Conservation (phyloP, 2,888 invertebrate species). For the Zygogramma bicolorata region DNA sequence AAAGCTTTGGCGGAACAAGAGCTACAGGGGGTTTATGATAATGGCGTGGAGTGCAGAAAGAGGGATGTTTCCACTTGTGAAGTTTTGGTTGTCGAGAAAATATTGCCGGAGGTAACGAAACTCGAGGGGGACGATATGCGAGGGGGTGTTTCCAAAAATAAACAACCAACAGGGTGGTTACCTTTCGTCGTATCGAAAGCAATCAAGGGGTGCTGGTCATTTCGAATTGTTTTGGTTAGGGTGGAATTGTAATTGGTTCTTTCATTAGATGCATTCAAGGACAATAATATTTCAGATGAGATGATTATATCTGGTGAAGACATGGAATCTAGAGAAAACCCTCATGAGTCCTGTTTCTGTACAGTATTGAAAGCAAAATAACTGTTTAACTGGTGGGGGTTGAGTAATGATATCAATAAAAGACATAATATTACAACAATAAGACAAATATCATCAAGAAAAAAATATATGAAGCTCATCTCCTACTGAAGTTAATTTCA, state of each 20-base stretch:
- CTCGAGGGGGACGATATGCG: neutral
- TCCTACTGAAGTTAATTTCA: too few species aligned
- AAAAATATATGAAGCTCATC: too few species aligned
- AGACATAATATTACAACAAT: too few species aligned
- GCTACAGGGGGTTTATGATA: constrained; percentile 17
- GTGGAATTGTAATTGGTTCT: neutral
- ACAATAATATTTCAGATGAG: too few species aligned
- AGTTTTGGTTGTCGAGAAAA: neutral
- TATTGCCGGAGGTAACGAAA: neutral
- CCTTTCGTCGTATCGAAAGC: neutral
- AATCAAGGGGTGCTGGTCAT: neutral
- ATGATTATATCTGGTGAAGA: too few species aligned
- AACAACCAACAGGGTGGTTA: neutral
- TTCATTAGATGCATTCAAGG: too few species aligned
- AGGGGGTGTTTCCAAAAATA: neutral
- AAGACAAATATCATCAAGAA: too few species aligned
- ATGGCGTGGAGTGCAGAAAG: neutral
- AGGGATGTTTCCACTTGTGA: constrained; percentile 3
- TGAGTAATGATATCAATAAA: too few species aligned
- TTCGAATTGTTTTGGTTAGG: neutral
- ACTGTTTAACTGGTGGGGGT: too few species aligned
- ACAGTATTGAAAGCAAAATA: too few species aligned
- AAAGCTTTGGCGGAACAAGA: constrained; percentile 5
- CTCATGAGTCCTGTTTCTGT: too few species aligned
- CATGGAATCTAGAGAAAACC: too few species aligned